These are phyloP conservation scores for Pogonocherus hispidulus DNA, from an alignment of 2,888 invertebrate species.

Conservation along the genomic window DNA sequence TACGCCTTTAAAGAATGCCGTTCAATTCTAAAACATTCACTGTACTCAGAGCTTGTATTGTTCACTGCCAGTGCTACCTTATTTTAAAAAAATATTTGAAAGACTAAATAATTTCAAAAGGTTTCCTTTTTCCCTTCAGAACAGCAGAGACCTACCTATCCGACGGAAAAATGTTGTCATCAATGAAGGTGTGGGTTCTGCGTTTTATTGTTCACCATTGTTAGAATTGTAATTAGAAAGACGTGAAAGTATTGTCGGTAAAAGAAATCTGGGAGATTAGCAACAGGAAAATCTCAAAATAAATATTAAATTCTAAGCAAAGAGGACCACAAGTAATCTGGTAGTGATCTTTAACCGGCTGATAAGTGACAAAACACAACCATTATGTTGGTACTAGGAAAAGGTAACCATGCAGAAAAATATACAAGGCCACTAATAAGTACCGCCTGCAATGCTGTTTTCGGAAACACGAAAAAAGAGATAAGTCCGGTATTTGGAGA, in stretches of 20 bases:
- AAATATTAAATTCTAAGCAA: slow-evolving; percentile 18
- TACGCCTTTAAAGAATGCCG: too few relatives aligned
- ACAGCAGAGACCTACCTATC: background rate
- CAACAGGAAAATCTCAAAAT: background rate
- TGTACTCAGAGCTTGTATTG: background rate
- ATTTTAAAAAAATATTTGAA: background rate
- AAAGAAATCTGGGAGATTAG: slow-evolving; percentile 5
- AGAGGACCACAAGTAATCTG: slow-evolving; percentile 44
- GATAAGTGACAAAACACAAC: slow-evolving; percentile 45
- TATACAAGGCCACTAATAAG: slow-evolving; percentile 31
- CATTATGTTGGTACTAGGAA: slow-evolving; percentile 41
- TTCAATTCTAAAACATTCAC: too few relatives aligned
- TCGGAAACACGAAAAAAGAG: slow-evolving; percentile 14
- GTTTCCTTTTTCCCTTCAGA: too few relatives aligned
- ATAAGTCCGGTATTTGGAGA: background rate
- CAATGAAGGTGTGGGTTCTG: background rate
- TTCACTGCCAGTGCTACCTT: too few relatives aligned
- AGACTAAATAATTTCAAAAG: background rate
- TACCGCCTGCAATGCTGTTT: slow-evolving; percentile 33
- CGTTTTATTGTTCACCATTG: background rate
- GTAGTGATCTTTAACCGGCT: slow-evolving; percentile 42
- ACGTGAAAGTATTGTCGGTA: slow-evolving; percentile 4
- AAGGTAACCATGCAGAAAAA: slow-evolving; percentile 50
- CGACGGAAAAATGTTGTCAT: background rate
- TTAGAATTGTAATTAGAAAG: slow-evolving; percentile 17